phyloP scores from a whole-genome alignment of 2,113 vertebrate species.

The Coturnix japonica region DNA sequence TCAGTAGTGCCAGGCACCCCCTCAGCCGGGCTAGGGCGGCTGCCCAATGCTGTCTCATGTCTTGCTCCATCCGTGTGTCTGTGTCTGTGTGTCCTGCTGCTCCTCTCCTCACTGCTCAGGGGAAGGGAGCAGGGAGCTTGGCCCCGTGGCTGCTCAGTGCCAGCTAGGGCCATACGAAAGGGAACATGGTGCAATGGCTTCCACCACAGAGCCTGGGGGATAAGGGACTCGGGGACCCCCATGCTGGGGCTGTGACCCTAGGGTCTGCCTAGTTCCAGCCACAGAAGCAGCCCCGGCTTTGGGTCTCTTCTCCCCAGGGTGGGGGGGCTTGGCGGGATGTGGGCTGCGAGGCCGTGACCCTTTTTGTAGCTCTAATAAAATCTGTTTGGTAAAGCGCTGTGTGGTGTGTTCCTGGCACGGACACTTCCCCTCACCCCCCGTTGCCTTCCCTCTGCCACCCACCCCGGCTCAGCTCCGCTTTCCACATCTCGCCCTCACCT shows the following conservation, averaged over 20 bases:
- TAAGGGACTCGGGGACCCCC: neutral
- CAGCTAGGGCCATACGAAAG: neutral
- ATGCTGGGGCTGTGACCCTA: neutral
- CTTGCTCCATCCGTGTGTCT: conserved; percentile 72
- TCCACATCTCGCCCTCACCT: neutral
- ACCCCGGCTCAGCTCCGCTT: neutral
- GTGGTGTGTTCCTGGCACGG: conserved; percentile 77
- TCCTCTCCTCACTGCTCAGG: conserved; percentile 29
- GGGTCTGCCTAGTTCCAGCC: neutral
- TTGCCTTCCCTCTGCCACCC: neutral
- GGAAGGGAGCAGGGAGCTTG: conserved; percentile 33
- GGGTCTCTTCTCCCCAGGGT: neutral
- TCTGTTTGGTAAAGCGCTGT: conserved; percentile 81
- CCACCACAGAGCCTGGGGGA: neutral
- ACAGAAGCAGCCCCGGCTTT: neutral
- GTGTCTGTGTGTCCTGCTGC: conserved; percentile 71
- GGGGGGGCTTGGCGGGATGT: neutral
- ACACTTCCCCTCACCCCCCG: conserved; percentile 30
- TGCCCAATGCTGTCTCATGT: conserved; percentile 55
- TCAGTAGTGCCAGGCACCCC: conserved; percentile 37
- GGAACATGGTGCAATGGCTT: neutral
- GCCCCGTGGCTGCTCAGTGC: neutral
- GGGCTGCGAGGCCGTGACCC: conserved; percentile 49
- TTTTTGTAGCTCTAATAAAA: conserved; percentile 84
- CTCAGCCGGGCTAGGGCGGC: conserved; percentile 52